phyloP scores from a whole-genome alignment of 2,113 vertebrate species.

The Paralichthys olivaceus region DNA sequence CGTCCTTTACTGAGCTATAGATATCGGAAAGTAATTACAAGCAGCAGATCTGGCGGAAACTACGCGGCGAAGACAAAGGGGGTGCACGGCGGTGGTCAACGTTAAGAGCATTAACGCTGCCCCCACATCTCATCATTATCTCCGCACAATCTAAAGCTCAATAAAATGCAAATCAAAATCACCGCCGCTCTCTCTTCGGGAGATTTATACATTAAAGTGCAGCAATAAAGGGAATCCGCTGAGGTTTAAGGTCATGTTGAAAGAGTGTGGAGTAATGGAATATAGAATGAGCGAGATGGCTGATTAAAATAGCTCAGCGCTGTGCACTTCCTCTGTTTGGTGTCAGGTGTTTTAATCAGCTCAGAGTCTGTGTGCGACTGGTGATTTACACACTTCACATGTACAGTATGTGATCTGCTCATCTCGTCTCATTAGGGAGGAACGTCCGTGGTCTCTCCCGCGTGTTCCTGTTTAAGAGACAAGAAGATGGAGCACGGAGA shows the following conservation, averaged over 20 bases:
- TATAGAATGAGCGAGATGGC: constrained; percentile 60
- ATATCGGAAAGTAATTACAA: constrained; percentile 59
- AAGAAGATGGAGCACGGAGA: constrained; percentile 17
- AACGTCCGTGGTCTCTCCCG: constrained; percentile 10
- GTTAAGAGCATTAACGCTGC: constrained; percentile 59
- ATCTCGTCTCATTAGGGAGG: constrained; percentile 47
- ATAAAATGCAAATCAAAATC: constrained; percentile 74
- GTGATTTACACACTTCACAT: constrained; percentile 53
- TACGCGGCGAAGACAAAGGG: constrained; percentile 24
- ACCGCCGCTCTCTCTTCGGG: constrained; percentile 42
- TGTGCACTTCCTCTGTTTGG: constrained; percentile 22
- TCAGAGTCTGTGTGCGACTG: constrained; percentile 31
- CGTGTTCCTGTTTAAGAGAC: constrained; percentile 4
- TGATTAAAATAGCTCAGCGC: constrained; percentile 61
- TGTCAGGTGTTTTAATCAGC: constrained; percentile 68
- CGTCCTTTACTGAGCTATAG: constrained; percentile 23
- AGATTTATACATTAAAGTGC: constrained; percentile 73
- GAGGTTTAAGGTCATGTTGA: constrained; percentile 67
- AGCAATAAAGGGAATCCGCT: constrained; percentile 56
- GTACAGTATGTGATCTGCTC: constrained; percentile 47
- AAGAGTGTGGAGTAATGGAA: constrained; percentile 66
- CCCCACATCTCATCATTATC: constrained; percentile 66
- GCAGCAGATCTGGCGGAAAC: constrained; percentile 13
- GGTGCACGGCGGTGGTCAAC: constrained; percentile 45
- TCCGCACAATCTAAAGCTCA: constrained; percentile 51